Base-by-base conservation (phyloP, 2,888 invertebrate species). In the Branchellion lobata region DNA sequence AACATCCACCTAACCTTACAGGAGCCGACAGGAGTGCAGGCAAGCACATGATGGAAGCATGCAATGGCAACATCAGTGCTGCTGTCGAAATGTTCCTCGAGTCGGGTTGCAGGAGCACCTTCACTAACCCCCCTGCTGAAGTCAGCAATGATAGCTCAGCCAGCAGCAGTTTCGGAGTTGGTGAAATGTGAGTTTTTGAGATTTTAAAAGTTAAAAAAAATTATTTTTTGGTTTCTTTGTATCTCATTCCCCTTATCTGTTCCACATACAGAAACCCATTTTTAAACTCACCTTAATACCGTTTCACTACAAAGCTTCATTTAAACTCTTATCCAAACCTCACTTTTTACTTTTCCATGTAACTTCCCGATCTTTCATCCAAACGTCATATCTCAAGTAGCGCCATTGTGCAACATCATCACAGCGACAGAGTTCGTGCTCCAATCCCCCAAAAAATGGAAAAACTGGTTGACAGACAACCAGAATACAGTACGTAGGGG, bases 81-180 rank as follows among this genome's bases (percentile, higher is more conserved):
- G 89, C 89, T 3, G 85, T 89, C 73, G 88, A 88, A 57, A 89
- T 89, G 88, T 88, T 88, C 82, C 87, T 89, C 84, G 89, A 89
- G n/a, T 71, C 76, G 0, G 34, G 79, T 8, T 40, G 73, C 40
- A 29, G 33, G 29, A 40, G 14, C 76, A 2, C 61, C 5, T 29
- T 14, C 76, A 76, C 18, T 21, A 18, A 29, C 69, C 65, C n/a
- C n/a, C 61, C 27, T 5, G 24, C 61, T 14, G 61, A 57, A 57
- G 14, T 57, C 61, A 57, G 61, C 24, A 57, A 57, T n/a, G 61
- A 57, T n/a, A 61, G 57, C 47, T 53, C 57, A 21, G 34, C 33
- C 24, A 47, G 72, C 65, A 78, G 74, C n/a, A 51, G 74, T 31
- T 53, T 14, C n/a, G 21, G 76, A n/a, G 24, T 47, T 5, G 29